Percentiles rank a stretch among this genome's conserved stretches.
phyloP scores from a whole-genome alignment of 2,888 invertebrate genomes.

The Gisinianus flammeolus region DNA sequence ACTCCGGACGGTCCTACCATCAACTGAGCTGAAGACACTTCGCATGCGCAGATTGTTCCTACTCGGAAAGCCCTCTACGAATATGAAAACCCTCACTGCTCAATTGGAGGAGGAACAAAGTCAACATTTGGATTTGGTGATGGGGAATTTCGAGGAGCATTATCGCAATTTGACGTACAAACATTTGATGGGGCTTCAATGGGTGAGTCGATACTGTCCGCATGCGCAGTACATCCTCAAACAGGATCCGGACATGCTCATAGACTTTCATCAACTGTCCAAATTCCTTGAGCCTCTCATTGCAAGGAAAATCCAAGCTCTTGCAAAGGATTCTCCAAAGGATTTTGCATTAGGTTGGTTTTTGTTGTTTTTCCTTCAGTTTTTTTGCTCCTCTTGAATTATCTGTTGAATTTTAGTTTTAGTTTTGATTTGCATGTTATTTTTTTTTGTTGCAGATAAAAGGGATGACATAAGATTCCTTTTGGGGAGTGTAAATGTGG shows the following conservation, averaged over 20 bases:
- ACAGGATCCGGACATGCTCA: constrained; percentile 81
- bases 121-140: constrained; percentile 73
- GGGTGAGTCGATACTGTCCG: constrained; percentile 71
- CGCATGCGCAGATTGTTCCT: constrained; percentile 73
- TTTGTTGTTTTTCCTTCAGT: too few relatives aligned
- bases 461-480: too few relatives aligned
- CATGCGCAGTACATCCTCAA: constrained; percentile 73
- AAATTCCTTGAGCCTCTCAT: too few relatives aligned
- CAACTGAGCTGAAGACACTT: constrained; percentile 66
- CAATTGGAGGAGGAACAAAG: constrained; percentile 65
- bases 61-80: constrained; percentile 66
- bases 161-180: constrained; percentile 81
- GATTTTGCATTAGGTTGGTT: too few relatives aligned
- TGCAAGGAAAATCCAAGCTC: too few relatives aligned
- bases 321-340: too few relatives aligned
- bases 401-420: too few relatives aligned
- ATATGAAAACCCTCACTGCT: constrained; percentile 62
- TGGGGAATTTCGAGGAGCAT: constrained; percentile 77
- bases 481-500: background rate
- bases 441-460: too few relatives aligned
- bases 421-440: too few relatives aligned
- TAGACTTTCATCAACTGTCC: constrained; percentile 70
- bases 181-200: constrained; percentile 80
- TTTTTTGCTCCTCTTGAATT: too few relatives aligned
- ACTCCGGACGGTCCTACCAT: constrained; percentile 72